phyloP scores from a whole-genome alignment of 1,140 invertebrate species.

The Paracyclopina nana region DNA sequence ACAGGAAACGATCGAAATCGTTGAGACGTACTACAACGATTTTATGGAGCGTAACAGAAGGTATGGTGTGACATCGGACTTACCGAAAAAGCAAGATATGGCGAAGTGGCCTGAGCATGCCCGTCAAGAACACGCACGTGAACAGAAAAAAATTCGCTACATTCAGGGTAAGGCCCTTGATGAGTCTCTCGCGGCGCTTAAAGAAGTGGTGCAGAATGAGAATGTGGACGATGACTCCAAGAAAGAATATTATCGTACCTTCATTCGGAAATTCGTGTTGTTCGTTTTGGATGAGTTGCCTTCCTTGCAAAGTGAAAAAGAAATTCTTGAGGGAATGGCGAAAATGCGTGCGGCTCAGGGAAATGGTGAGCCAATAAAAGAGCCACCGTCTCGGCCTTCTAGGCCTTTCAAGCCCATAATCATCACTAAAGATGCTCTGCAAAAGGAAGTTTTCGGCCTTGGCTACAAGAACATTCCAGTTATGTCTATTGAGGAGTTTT shows the following conservation, averaged over 20 bases:
- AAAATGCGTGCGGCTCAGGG: not conserved
- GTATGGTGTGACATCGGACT: not conserved
- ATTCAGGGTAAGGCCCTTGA: too few species aligned
- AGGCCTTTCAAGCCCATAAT: conserved; percentile 13
- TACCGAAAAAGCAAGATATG: too few species aligned
- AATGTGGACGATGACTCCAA: too few species aligned
- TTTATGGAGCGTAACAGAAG: not conserved
- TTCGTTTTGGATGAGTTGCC: not conserved
- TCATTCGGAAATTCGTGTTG: too few species aligned
- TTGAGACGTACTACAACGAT: not conserved
- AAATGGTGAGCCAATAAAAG: not conserved
- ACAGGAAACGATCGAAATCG: not conserved
- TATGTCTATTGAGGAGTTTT: conserved; percentile 85
- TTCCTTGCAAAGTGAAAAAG: not conserved
- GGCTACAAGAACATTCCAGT: conserved; percentile 85
- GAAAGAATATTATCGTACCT: too few species aligned
- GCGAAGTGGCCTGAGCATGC: too few species aligned
- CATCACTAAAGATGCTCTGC: conserved; percentile 64
- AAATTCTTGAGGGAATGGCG: not conserved
- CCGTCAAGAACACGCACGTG: too few species aligned
- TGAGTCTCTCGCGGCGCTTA: too few species aligned
- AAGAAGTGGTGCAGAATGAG: too few species aligned
- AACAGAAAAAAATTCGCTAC: too few species aligned
- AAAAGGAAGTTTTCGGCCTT: conserved; percentile 79
- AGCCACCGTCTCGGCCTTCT: not conserved